These are phyloP conservation scores for Ploceus nigricollis DNA, from an alignment of 2,113 vertebrate species.

Conservation along the genomic window DNA sequence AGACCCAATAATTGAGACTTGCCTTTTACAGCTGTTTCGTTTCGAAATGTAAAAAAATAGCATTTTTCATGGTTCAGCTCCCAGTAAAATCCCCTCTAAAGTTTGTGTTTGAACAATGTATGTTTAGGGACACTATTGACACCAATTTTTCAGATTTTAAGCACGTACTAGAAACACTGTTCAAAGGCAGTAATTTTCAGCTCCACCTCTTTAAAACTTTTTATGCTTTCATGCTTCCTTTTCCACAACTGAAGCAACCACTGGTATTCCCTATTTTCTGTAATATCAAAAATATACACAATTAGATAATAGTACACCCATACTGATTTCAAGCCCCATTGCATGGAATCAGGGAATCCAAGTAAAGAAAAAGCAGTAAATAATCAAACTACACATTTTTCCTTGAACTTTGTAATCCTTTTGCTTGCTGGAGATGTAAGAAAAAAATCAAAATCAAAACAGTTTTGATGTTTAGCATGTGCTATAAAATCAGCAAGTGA, in stretches of 20 bases:
- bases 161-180: background rate
- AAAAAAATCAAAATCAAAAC: background rate
- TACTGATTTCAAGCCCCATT: background rate
- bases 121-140: background rate
- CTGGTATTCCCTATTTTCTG: background rate
- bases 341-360: background rate
- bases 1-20: fast-evolving
- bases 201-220: background rate
- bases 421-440: background rate
- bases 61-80: background rate
- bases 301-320: background rate
- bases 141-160: background rate
- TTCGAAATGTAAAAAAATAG: background rate
- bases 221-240: background rate
- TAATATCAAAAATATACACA: background rate
- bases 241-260: background rate
- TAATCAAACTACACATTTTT: background rate
- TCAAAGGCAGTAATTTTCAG: background rate
- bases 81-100: background rate
- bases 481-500: background rate
- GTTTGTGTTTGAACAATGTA: background rate
- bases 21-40: background rate
- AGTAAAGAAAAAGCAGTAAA: background rate
- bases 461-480: background rate
- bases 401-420: background rate